Evolutionary conservation across 2,888 invertebrate genomes (phyloP), one percentile per base, ranked within the genome.

Genomic region (Rosalia funebris): DNA sequence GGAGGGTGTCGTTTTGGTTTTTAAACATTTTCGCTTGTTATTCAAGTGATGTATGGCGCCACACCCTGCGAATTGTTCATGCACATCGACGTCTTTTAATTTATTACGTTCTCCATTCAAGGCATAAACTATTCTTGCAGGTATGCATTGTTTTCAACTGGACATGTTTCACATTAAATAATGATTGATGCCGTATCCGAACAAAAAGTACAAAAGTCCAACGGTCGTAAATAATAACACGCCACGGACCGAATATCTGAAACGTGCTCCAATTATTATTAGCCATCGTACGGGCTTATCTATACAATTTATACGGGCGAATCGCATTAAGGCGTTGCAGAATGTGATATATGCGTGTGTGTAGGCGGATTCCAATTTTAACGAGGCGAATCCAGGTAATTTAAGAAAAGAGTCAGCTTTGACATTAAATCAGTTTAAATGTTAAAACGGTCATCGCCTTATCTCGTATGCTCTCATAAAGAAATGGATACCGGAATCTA

Each of bases 161-260:
- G 52, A 52, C 52, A 52, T 52, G 52, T 52, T 41, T 52, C 36
- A 52, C 52, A 52, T 52, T 52, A 52, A 52, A 48, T 20, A 19
- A 45, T 45, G 45, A 45, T 45, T 45, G 45, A 45, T 45, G 31
- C 14, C 25, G 20, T 19, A 45, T 31, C 15, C 3, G n/a, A 12
- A n/a, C n/a, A 42, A 42, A 42, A 42, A 15, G 42, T 41, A 41
- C 16, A 16, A 44, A 44, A 44, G 42, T 44, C 1, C n/a, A 2
- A 45, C 25, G 39, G 14, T 14, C 10, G 16, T 39, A 39, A 12
- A 39, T 39, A 39, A 39, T 4, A 15, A 39, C 10, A 15, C 14
- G 39, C 39, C 39, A 39, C 16, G 39, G 20, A n/a, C n/a, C 42
- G 39, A 16, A 41, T 41, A 41, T 2, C 16, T 9, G 39, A 41